A percentile compares a stretch with the other conserved stretches of the same genome.
These are phyloP conservation scores for Lochmaea crataegi DNA, from an alignment of 2,888 invertebrate species.

Conservation along the genomic window DNA sequence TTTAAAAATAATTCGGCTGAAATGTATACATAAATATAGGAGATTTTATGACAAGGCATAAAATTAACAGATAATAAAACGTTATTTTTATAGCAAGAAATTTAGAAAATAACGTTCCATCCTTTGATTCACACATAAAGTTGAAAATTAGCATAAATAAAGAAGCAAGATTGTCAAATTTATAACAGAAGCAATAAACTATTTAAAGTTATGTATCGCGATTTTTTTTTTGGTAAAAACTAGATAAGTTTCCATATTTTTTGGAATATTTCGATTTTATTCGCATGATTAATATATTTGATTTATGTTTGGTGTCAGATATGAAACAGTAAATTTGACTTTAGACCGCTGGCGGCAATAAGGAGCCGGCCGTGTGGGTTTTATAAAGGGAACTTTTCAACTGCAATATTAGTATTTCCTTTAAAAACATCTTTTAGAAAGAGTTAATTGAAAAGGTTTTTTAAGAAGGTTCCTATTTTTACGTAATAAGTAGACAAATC, in stretches of 20 bases:
- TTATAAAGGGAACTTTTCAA: too few relatives aligned
- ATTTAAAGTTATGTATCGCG: conserved; percentile 22
- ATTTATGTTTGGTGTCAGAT: neutral
- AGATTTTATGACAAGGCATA: neutral
- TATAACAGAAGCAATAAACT: conserved; percentile 17
- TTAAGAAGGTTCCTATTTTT: too few relatives aligned
- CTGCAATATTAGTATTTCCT: too few relatives aligned
- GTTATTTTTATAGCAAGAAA: neutral
- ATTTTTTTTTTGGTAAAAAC: conserved; percentile 15
- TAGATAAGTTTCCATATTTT: conserved; percentile 13
- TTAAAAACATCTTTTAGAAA: too few relatives aligned
- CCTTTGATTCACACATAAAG: neutral
- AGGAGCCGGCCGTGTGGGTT: too few relatives aligned
- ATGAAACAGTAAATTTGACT: too few relatives aligned
- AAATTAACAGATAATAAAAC: neutral
- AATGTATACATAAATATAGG: neutral
- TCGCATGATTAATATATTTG: neutral
- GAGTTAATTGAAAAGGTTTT: too few relatives aligned
- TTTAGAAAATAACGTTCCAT: neutral
- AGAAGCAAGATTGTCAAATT: conserved; percentile 17
- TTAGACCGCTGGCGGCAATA: too few relatives aligned
- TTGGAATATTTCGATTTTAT: conserved; percentile 16
- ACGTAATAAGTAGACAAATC: neutral
- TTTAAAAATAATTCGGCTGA: neutral
- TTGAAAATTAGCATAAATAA: conserved; percentile 23